Conservation (phyloP, 2,888 invertebrate genomes). For the Galeruca laticollis region DNA sequence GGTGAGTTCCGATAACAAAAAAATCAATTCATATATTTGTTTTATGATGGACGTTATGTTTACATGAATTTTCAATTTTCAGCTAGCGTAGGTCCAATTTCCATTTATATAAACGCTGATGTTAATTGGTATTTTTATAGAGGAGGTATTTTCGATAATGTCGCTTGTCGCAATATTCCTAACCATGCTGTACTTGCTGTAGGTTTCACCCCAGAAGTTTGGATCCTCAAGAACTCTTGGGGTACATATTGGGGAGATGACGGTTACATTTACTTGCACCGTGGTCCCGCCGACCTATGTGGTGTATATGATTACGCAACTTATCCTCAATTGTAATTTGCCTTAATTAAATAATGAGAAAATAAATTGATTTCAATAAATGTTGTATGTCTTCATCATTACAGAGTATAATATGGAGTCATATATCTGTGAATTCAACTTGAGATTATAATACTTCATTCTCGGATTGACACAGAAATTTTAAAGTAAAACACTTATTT, state of each 20-base stretch:
- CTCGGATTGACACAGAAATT: no score
- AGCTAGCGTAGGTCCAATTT: slow-evolving; percentile 84
- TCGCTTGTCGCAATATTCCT: slow-evolving; percentile 74
- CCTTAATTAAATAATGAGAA: no score
- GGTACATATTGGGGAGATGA: slow-evolving; percentile 60
- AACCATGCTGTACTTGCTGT: slow-evolving; percentile 87
- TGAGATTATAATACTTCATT: no score
- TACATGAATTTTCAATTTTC: slow-evolving; percentile 56
- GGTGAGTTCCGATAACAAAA: slow-evolving; percentile 8
- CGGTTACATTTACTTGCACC: slow-evolving; percentile 52
- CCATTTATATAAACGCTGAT: slow-evolving; percentile 86
- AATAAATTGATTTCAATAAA: no score
- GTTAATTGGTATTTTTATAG: slow-evolving; percentile 82
- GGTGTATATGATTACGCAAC: slow-evolving; percentile 83
- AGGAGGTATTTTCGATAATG: slow-evolving; percentile 81
- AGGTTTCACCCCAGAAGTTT: slow-evolving; percentile 77
- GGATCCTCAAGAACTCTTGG: slow-evolving; percentile 78
- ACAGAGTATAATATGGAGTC: no score
- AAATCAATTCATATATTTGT: no score
- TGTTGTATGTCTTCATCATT: no score
- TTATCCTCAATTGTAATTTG: slow-evolving; percentile 73
- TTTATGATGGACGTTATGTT: no score
- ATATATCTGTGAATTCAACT: no score
- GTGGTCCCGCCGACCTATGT: slow-evolving; percentile 77
- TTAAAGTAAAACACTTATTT: no score